Percentiles rank a stretch among this genome's conserved stretches.
Conservation (phyloP, 2,888 invertebrate species). For the Drosophila helvetica region DNA sequence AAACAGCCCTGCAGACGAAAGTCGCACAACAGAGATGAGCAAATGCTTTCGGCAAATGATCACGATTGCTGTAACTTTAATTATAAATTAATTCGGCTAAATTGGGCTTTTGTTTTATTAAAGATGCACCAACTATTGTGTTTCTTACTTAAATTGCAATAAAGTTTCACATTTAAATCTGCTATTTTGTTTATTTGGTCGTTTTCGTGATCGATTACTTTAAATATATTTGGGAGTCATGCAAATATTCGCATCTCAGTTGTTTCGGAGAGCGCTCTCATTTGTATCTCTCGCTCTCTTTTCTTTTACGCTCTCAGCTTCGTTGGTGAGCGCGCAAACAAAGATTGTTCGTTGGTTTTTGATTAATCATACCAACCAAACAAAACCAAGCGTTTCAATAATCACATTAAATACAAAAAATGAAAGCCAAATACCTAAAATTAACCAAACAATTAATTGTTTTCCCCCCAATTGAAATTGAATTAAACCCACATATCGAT, state of each 20-base stretch:
- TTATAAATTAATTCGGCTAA: background rate
- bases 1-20: background rate
- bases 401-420: background rate
- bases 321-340: background rate
- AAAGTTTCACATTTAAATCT: background rate
- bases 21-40: background rate
- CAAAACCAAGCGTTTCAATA: background rate
- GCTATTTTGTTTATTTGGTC: background rate
- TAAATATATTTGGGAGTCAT: too few species aligned
- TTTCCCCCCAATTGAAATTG: background rate
- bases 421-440: background rate
- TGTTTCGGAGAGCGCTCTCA: background rate
- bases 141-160: background rate
- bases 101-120: background rate
- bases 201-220: background rate
- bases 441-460: background rate
- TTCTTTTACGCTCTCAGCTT: background rate
- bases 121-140: background rate
- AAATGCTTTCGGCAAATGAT: background rate
- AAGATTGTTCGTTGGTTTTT: background rate
- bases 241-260: background rate
- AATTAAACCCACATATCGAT: background rate
- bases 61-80: background rate
- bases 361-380: background rate
- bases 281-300: background rate